A percentile compares a stretch with the other conserved stretches of the same genome.
Evolutionary conservation across 2,888 invertebrate genomes (phyloP).

Genomic region (Melieria picta): DNA sequence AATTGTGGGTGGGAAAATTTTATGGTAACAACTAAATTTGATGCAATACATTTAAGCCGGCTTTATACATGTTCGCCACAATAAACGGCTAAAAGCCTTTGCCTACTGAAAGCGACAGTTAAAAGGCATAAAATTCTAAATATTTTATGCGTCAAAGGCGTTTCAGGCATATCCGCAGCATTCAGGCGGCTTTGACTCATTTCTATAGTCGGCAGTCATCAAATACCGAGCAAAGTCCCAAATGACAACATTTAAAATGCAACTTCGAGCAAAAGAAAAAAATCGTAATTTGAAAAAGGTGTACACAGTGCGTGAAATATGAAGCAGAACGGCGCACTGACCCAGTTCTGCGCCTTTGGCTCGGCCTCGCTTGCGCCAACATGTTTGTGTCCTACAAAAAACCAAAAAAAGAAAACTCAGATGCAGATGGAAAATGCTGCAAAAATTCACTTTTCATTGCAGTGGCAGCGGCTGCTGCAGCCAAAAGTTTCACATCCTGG

Average conservation of each 20-base stretch:
- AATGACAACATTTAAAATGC: constrained; percentile 19
- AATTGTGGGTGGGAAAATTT: no score
- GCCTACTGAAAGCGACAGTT: no score
- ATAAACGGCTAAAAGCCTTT: no score
- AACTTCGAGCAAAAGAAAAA: background rate
- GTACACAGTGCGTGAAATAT: background rate
- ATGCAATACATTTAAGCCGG: no score
- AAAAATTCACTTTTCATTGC: constrained; percentile 9
- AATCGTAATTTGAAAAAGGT: background rate
- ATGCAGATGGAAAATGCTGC: background rate
- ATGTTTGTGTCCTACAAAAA: constrained; percentile 20
- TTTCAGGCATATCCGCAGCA: no score
- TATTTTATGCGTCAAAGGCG: no score
- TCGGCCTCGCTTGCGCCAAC: background rate
- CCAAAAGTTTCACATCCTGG: background rate
- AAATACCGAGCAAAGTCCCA: background rate
- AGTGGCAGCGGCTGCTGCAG: background rate
- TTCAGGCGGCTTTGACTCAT: no score
- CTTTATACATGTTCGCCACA: no score
- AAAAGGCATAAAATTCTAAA: no score
- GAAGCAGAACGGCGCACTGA: background rate
- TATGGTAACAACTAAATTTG: no score
- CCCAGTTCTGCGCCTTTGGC: background rate
- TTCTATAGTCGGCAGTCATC: no score
- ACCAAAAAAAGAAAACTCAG: background rate